Evolutionary conservation across 2,888 invertebrate genomes (phyloP).

Genomic region (Limnephilus lunatus): DNA sequence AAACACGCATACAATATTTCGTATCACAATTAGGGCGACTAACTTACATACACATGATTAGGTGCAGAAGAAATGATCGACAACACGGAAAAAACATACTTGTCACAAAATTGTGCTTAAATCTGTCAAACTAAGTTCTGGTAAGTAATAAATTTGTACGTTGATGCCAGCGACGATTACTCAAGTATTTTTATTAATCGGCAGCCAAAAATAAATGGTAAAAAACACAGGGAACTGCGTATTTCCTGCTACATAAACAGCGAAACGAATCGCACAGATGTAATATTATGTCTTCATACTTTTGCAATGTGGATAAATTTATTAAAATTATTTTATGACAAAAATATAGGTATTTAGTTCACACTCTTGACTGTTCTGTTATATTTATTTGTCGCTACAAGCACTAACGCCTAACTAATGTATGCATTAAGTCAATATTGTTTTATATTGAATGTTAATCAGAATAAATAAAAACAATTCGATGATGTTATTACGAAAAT

Average conservation of each 20-base stretch:
- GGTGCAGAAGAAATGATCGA: conserved; percentile 8
- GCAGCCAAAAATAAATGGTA: neutral
- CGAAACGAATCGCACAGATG: neutral
- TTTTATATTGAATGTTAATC: neutral
- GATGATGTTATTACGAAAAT: too few relatives aligned
- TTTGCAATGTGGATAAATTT: neutral
- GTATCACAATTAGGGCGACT: conserved; percentile 24
- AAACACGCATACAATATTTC: conserved; percentile 13
- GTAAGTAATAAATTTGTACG: conserved; percentile 5
- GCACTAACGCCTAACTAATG: too few relatives aligned
- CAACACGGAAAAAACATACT: neutral
- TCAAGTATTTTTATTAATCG: conserved; percentile 17
- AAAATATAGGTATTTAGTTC: neutral
- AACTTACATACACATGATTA: conserved; percentile 7
- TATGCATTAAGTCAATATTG: neutral
- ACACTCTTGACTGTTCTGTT: too few relatives aligned
- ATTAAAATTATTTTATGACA: too few relatives aligned
- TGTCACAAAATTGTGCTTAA: conserved; percentile 18
- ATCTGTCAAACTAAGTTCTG: neutral
- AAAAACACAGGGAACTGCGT: neutral
- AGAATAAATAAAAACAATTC: neutral
- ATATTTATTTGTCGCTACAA: too few relatives aligned
- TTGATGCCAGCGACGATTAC: neutral
- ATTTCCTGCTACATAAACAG: neutral
- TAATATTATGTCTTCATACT: neutral